These are phyloP conservation scores for Phalanger gymnotis DNA, from an alignment of 2,797 vertebrate genomes.

Conservation along the genomic window DNA sequence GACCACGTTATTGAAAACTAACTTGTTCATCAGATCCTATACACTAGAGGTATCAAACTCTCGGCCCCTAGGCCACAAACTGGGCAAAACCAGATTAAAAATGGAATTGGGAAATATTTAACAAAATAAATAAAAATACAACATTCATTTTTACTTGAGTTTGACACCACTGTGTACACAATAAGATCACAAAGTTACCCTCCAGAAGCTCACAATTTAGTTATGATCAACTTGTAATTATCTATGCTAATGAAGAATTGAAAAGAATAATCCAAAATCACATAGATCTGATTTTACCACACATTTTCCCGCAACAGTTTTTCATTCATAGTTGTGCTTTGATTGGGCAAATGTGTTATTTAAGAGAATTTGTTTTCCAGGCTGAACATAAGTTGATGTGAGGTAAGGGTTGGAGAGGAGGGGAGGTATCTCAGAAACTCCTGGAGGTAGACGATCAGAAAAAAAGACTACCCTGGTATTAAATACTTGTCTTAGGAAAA, in stretches of 20 bases:
- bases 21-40: background rate
- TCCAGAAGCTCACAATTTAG: background rate
- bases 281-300: background rate
- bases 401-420: background rate
- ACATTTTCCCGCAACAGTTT: background rate
- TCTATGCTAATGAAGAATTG: background rate
- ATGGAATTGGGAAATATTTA: background rate
- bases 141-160: background rate
- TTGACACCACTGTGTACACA: background rate
- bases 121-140: background rate
- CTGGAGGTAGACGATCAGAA: background rate
- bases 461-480: background rate
- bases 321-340: background rate
- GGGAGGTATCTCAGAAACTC: rapidly evolving
- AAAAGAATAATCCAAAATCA: background rate
- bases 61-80: background rate
- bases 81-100: background rate
- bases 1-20: background rate
- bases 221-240: background rate
- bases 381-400: background rate
- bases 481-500: background rate
- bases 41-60: background rate
- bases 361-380: background rate
- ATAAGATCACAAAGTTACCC: background rate
- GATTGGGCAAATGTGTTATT: background rate